These are phyloP conservation scores for Psittacus erithacus DNA, from an alignment of 2,113 vertebrate species.

Conservation along the genomic window DNA sequence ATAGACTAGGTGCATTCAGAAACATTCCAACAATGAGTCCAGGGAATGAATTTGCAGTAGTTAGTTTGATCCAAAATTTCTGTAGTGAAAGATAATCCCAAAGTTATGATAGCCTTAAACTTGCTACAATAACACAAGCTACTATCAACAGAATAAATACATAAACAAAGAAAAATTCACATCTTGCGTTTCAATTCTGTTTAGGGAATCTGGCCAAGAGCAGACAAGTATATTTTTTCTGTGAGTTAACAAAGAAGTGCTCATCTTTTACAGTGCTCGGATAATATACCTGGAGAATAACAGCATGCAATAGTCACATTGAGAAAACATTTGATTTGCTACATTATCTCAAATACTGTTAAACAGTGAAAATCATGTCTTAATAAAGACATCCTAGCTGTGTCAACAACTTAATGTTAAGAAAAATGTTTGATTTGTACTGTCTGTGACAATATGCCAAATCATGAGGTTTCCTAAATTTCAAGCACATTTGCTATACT, in stretches of 20 bases:
- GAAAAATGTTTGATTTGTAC: slow-evolving; percentile 1
- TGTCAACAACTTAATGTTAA: slow-evolving; percentile 11
- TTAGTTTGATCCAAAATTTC: neutral
- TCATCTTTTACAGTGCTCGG: neutral
- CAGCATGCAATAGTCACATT: neutral
- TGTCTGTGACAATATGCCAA: neutral
- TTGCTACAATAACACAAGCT: neutral
- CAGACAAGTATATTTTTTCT: neutral
- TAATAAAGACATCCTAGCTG: neutral
- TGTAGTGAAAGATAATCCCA: neutral
- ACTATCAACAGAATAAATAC: neutral
- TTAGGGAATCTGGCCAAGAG: neutral
- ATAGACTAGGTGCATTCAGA: neutral
- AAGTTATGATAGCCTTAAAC: neutral
- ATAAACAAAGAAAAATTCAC: neutral
- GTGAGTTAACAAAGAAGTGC: neutral
- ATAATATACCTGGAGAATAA: neutral
- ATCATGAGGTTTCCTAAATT: slow-evolving; percentile 19
- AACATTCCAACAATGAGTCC: neutral
- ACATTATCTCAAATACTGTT: neutral
- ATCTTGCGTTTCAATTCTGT: neutral
- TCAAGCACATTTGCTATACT: neutral
- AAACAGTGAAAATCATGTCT: neutral
- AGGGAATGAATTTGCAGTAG: neutral
- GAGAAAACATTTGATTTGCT: neutral